These are phyloP conservation scores for Enhydra lutris DNA, from an alignment of 2,113 vertebrate species.

Conservation along the genomic window DNA sequence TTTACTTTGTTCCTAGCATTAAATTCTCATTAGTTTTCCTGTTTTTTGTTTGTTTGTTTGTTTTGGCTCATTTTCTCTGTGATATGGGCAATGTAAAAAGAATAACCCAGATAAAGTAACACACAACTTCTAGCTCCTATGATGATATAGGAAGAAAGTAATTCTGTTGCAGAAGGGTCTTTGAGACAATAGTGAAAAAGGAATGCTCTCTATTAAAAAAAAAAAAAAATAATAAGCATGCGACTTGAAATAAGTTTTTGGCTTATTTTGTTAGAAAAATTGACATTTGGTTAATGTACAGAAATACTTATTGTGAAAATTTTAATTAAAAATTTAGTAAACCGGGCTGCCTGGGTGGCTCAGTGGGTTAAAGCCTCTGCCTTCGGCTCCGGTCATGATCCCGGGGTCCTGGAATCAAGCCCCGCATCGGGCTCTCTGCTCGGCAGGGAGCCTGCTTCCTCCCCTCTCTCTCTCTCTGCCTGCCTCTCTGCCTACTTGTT, in stretches of 20 bases:
- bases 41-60: background rate
- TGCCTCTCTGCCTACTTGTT: too few relatives aligned
- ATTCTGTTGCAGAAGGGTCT: background rate
- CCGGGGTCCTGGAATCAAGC: too few relatives aligned
- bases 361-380: too few relatives aligned
- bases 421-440: too few relatives aligned
- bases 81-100: background rate
- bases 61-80: background rate
- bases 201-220: background rate
- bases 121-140: background rate
- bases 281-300: slow-evolving; percentile 6
- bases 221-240: background rate
- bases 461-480: too few relatives aligned
- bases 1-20: slow-evolving; percentile 21
- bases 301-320: background rate
- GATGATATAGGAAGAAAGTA: background rate
- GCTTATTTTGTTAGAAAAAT: background rate
- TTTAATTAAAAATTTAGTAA: slow-evolving; percentile 30
- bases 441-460: too few relatives aligned
- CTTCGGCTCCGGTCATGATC: too few relatives aligned
- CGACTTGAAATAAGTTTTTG: background rate
- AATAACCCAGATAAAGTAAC: background rate
- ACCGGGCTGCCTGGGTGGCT: too few relatives aligned
- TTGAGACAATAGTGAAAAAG: background rate
- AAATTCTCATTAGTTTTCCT: slow-evolving; percentile 18